phyloP scores from a whole-genome alignment of 2,113 vertebrate species.

The Daubentonia madagascariensis region DNA sequence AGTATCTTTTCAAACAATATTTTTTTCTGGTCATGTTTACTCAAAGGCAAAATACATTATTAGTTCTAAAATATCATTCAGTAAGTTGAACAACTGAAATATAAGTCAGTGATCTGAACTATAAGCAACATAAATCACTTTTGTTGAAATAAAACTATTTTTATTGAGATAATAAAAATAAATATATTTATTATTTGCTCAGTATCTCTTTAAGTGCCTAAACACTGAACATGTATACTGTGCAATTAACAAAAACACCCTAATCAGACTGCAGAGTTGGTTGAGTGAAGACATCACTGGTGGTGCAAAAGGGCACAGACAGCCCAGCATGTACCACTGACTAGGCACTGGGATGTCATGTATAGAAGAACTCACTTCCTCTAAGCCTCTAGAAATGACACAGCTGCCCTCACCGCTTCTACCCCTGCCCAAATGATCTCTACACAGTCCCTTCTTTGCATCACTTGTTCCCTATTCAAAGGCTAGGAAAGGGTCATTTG shows the following conservation, averaged over 20 bases:
- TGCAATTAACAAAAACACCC: background rate
- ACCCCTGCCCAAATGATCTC: background rate
- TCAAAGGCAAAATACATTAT: background rate
- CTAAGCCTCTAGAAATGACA: background rate
- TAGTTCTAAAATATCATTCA: background rate
- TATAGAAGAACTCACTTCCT: background rate
- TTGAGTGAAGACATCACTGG: background rate
- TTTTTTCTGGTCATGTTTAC: background rate
- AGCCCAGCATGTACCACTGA: background rate
- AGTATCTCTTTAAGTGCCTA: background rate
- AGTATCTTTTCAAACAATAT: background rate
- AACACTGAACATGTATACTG: background rate
- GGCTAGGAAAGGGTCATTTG: background rate
- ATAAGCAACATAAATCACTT: background rate
- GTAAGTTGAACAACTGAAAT: background rate
- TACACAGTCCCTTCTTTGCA: background rate
- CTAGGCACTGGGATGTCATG: background rate
- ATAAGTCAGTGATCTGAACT: background rate
- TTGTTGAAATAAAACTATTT: constrained; percentile 23
- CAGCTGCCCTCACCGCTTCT: background rate
- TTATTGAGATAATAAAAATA: constrained; percentile 1
- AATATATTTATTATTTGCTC: background rate
- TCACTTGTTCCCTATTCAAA: background rate
- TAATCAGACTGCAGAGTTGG: background rate
- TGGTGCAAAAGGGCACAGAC: background rate